Conservation (phyloP, 2,113 vertebrate species). For the Sphyrna mokarran region DNA sequence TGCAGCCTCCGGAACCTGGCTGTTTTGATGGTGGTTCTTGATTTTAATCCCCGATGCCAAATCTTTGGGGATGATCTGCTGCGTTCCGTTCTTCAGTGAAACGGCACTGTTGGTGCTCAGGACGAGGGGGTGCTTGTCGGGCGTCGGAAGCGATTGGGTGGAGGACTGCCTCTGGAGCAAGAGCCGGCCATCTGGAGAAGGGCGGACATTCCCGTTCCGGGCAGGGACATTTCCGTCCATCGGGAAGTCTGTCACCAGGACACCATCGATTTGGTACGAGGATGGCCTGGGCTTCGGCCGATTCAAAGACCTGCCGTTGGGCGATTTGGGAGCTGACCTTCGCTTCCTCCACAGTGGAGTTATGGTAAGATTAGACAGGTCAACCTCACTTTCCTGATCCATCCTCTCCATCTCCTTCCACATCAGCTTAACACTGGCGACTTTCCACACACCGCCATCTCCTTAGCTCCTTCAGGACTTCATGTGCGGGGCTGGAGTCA, state of each 20-base stretch:
- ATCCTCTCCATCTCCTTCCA: conserved; percentile 46
- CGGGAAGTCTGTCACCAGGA: conserved; percentile 66
- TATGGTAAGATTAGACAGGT: conserved; percentile 60
- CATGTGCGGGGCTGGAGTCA: neutral
- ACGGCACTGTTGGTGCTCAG: conserved; percentile 78
- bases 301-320: conserved; percentile 42
- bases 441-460: neutral
- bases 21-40: conserved; percentile 47
- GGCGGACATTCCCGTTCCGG: conserved; percentile 25
- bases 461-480: neutral
- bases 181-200: conserved; percentile 46
- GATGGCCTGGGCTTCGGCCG: conserved; percentile 60
- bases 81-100: conserved; percentile 75
- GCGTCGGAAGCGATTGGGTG: conserved; percentile 36
- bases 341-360: conserved; percentile 66
- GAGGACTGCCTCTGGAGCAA: conserved; percentile 46
- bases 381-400: conserved; percentile 72
- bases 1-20: conserved; percentile 51
- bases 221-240: conserved; percentile 54
- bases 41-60: conserved; percentile 63
- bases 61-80: conserved; percentile 80
- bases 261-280: conserved; percentile 73
- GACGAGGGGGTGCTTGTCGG: conserved; percentile 52
- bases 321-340: conserved; percentile 46
- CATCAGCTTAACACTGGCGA: neutral